Conservation (phyloP, 2,888 invertebrate species). For the Scrobipalpa atriplicella region DNA sequence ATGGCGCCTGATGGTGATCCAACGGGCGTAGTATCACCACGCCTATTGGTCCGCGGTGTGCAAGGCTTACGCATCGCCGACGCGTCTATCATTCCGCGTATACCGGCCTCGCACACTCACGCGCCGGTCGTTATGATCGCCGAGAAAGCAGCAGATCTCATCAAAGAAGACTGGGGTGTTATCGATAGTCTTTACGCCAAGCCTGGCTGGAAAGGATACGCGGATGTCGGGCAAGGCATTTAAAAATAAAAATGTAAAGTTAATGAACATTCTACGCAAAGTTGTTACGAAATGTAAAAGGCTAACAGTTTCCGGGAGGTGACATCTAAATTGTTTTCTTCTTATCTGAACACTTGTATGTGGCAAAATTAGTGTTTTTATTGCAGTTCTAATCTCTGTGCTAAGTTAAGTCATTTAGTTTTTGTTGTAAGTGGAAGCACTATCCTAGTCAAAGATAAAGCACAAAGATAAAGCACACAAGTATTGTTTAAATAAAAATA, state of each 20-base stretch:
- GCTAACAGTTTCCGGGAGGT: no score
- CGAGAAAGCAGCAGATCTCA: constrained; percentile 79
- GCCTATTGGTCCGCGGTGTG: constrained; percentile 71
- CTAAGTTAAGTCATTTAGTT: not conserved
- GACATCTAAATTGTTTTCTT: no score
- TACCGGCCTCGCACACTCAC: constrained; percentile 80
- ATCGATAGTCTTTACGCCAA: constrained; percentile 15
- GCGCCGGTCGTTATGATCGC: constrained; percentile 81
- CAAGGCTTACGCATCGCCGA: constrained; percentile 74
- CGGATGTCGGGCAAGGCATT: constrained; percentile 4
- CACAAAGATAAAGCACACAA: not conserved
- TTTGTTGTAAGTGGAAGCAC: not conserved
- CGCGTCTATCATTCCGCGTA: constrained; percentile 80
- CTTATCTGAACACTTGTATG: no score
- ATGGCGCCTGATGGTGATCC: constrained; percentile 86
- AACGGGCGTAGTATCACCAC: constrained; percentile 85
- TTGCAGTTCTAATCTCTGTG: not conserved
- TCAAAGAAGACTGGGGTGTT: constrained; percentile 75
- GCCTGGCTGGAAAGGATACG: not conserved
- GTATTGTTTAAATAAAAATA: not conserved
- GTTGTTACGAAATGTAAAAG: not conserved
- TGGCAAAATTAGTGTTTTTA: no score
- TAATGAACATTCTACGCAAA: not conserved
- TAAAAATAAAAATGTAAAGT: not conserved
- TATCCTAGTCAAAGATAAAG: not conserved